Conservation (phyloP, 2,797 vertebrate genomes). For the Hylomyscus alleni region DNA sequence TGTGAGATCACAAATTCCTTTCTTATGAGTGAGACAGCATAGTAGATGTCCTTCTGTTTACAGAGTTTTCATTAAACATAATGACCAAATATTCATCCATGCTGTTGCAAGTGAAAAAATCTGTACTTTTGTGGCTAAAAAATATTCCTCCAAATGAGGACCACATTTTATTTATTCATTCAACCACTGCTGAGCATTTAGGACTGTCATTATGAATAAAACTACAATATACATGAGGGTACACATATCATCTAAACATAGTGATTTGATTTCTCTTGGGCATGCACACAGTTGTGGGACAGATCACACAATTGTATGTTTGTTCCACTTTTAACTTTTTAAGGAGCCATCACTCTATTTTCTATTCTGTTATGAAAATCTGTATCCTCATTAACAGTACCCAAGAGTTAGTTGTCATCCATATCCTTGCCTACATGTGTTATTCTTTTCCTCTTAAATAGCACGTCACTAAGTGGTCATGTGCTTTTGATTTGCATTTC, state of each 20-base stretch:
- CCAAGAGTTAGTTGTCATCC: not conserved
- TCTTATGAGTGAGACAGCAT: not conserved
- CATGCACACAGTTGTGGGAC: not conserved
- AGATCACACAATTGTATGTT: not conserved
- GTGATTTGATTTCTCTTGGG: not conserved
- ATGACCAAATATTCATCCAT: not conserved
- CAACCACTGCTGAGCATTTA: not conserved
- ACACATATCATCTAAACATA: too few relatives aligned
- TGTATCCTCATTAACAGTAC: not conserved
- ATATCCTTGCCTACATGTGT: not conserved
- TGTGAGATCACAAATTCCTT: not conserved
- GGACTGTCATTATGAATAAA: not conserved
- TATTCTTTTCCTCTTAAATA: not conserved
- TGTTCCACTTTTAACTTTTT: not conserved
- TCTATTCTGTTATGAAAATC: not conserved
- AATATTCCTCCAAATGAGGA: fast-evolving
- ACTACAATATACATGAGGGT: not conserved
- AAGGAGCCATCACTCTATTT: not conserved
- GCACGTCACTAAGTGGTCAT: not conserved
- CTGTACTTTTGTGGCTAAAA: not conserved
- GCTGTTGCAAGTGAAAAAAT: not conserved
- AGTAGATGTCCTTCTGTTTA: not conserved
- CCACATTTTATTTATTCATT: too few relatives aligned
- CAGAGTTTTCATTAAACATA: not conserved
- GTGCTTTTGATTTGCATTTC: not conserved